A percentile compares a stretch with the other conserved stretches of the same genome.
These are phyloP conservation scores for Spilogale gracilis DNA, from an alignment of 2,113 vertebrate species.

Conservation along the genomic window DNA sequence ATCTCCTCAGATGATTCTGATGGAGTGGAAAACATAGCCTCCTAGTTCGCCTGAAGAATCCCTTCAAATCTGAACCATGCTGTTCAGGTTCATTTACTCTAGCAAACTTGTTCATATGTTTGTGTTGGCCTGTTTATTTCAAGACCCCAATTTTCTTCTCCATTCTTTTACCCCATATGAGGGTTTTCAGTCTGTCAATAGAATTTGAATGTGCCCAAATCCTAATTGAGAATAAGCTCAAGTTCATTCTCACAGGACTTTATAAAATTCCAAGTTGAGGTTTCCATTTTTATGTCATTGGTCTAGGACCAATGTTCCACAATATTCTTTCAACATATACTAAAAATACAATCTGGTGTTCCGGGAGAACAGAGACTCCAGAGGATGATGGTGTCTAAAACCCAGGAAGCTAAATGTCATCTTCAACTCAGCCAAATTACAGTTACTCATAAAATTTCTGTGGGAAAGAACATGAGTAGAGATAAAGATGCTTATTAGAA, in stretches of 20 bases:
- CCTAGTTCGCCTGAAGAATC: neutral
- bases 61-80: neutral
- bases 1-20: neutral
- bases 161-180: neutral
- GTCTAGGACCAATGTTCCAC: neutral
- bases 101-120: neutral
- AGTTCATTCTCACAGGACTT: constrained; percentile 13
- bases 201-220: neutral
- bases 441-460: constrained; percentile 62
- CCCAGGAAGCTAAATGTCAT: constrained; percentile 27
- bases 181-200: neutral
- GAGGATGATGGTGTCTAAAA: neutral
- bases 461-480: constrained; percentile 66
- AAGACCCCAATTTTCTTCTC: neutral
- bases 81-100: neutral
- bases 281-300: constrained; percentile 47
- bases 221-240: neutral
- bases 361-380: neutral
- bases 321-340: constrained; percentile 27
- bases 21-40: neutral
- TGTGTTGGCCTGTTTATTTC: neutral
- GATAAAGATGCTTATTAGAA: constrained; percentile 66
- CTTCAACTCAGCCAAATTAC: constrained; percentile 25
- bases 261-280: constrained; percentile 25
- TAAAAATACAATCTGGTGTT: neutral